Base-by-base conservation (phyloP, 2,113 vertebrate genomes). In the Phainopepla nitens region DNA sequence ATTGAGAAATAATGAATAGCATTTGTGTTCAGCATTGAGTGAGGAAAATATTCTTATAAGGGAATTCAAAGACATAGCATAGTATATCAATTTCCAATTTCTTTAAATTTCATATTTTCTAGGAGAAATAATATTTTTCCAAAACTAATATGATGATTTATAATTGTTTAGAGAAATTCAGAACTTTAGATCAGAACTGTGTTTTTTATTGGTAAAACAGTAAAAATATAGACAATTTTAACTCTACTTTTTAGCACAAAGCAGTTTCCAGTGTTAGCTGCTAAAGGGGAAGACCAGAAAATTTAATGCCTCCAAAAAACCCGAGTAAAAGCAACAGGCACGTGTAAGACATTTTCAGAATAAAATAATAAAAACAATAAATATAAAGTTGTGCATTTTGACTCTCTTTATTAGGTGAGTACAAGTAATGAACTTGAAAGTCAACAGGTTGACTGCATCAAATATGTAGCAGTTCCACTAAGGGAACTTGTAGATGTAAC, bases 261-360 rank as follows among this genome's bases (percentile, higher is more conserved):
- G 11, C 6, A 69, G 9, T 28, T 57, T 7, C 6, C 18, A 56
- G 21, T 51, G 12, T 64, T 4, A 45, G 9, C 18, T 82, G 20
- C 33, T 85, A 16, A 64, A 41, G 4, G 17, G 13, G 45, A 90
- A 60, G 13, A 64, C 24, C 7, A 64, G 21, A 68, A 77, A 61
- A 58, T 4, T 23, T 1, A 12, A 27, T 2, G 2, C 8, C 20
- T 15, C 9, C 0, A 9, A 28, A 58, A 28, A 35, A 15, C 1
- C 3, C 0, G 1, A 44, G 33, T 21, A 25, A 36, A 62, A 44
- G 3, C 5, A 68, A 18, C 5, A 45, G 70, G 13, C 7, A 25
- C 4, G 10, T 14, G 2, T 31, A 57, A 13, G 19, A 47, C 3
- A 50, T 66, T 22, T 82, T 57, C 7, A 54, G 61, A 83, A 69